phyloP scores from a whole-genome alignment of 2,113 vertebrate genomes.

The Leuciscus idus region DNA sequence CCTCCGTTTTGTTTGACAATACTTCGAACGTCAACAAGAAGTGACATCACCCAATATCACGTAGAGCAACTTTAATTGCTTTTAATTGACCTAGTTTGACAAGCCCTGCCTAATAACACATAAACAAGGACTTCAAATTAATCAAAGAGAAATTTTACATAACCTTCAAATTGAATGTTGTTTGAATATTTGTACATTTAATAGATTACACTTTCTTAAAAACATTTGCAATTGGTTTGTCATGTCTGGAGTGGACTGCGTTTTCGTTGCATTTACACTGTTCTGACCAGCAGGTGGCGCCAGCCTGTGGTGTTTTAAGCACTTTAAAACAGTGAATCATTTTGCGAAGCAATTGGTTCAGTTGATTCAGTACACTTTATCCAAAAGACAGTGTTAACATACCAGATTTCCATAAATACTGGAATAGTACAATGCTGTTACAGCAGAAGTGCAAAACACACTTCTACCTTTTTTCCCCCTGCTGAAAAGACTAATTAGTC shows the following conservation, averaged over 20 bases:
- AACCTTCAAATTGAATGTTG: background rate
- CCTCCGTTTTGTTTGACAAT: too few species aligned
- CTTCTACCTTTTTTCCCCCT: too few species aligned
- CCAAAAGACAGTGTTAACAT: too few species aligned
- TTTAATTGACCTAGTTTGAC: background rate
- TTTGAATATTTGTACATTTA: background rate
- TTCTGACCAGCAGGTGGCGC: background rate
- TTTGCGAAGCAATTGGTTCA: too few species aligned
- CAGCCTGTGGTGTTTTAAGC: background rate
- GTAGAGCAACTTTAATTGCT: background rate
- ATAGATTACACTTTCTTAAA: background rate
- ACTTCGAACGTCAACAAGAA: too few species aligned
- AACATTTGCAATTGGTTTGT: background rate
- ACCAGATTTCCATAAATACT: too few species aligned
- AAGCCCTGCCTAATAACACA: background rate
- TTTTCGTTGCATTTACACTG: background rate
- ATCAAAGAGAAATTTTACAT: background rate
- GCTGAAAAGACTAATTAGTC: too few species aligned
- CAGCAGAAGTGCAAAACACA: too few species aligned
- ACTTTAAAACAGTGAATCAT: too few species aligned
- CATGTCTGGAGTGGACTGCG: background rate
- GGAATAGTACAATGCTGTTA: too few species aligned
- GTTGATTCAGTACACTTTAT: too few species aligned
- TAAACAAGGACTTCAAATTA: background rate
- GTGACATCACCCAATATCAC: too few species aligned